phyloP scores from a whole-genome alignment of 2,888 invertebrate genomes.

The Drosophila flavopinicola region DNA sequence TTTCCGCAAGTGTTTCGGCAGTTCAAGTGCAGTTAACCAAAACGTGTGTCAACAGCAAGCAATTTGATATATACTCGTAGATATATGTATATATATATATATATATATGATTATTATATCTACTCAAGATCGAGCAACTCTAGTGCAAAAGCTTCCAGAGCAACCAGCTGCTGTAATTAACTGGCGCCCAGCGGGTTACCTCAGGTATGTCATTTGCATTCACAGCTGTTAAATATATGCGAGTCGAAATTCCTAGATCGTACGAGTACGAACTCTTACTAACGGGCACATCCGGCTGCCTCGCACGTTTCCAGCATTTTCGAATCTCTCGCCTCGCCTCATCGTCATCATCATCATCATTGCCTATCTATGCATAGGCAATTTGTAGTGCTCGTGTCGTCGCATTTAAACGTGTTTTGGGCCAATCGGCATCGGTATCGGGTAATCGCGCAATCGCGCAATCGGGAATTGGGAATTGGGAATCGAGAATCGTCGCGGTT shows the following conservation, averaged over 20 bases:
- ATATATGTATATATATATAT: constrained; percentile 15
- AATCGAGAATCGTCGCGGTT: constrained; percentile 2
- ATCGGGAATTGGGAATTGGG: constrained; percentile 19
- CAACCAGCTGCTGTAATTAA: constrained; percentile 20
- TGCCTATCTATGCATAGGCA: constrained; percentile 59
- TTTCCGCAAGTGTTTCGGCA: constrained; percentile 58
- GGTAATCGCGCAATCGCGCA: background rate
- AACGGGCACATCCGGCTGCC: constrained; percentile 58
- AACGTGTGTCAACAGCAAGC: constrained; percentile 42
- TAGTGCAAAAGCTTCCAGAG: constrained; percentile 19
- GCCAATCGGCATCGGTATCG: constrained; percentile 26
- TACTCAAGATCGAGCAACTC: constrained; percentile 49
- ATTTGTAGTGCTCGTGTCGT: constrained; percentile 41
- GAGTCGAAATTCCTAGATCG: constrained; percentile 26
- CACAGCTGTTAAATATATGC: constrained; percentile 59
- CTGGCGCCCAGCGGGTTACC: constrained; percentile 24
- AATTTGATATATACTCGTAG: constrained; percentile 3
- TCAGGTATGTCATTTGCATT: constrained; percentile 67
- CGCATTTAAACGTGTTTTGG: constrained; percentile 63
- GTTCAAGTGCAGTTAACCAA: constrained; percentile 57
- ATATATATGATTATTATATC: constrained; percentile 9
- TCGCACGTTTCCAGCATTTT: constrained; percentile 67
- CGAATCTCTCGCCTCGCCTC: constrained; percentile 41
- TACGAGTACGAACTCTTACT: background rate
- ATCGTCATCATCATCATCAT: constrained; percentile 52